Percentiles rank a stretch among this genome's conserved stretches.
These are phyloP conservation scores for Tragelaphus strepsiceros DNA, from an alignment of 2,113 vertebrate genomes.

Conservation along the genomic window DNA sequence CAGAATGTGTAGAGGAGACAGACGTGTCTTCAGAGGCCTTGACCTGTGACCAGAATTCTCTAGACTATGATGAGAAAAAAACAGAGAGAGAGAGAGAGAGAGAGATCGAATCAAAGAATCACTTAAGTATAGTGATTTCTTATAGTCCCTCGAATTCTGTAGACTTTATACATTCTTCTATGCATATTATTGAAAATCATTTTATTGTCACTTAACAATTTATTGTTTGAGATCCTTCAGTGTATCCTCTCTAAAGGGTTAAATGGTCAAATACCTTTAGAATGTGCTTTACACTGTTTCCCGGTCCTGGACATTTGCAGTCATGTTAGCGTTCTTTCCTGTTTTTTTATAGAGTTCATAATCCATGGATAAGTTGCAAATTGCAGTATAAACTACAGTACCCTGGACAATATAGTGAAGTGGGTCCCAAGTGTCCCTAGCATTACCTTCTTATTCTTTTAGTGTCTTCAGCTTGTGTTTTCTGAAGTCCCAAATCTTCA, in stretches of 20 bases:
- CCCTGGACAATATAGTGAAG: neutral
- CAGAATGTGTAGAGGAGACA: neutral
- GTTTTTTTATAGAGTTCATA: no score
- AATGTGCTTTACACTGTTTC: neutral
- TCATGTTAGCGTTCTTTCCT: neutral
- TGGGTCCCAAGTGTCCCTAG: neutral
- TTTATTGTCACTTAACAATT: neutral
- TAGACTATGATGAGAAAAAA: neutral
- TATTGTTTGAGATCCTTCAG: neutral
- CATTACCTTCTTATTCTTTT: neutral
- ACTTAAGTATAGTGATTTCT: neutral
- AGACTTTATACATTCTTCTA: neutral
- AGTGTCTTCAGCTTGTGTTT: accelerated
- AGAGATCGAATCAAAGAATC: neutral
- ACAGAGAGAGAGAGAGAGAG: neutral
- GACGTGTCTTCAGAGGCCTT: accelerated
- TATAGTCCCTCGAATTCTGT: neutral
- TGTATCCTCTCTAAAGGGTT: neutral
- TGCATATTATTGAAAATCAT: accelerated
- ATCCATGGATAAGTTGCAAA: neutral
- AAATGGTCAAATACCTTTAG: neutral
- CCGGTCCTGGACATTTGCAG: neutral
- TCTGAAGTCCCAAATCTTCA: neutral
- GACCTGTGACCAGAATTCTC: neutral
- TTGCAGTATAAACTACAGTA: accelerated